Base-by-base conservation (phyloP, 2,113 vertebrate species). In the Lepisosteus osseus region DNA sequence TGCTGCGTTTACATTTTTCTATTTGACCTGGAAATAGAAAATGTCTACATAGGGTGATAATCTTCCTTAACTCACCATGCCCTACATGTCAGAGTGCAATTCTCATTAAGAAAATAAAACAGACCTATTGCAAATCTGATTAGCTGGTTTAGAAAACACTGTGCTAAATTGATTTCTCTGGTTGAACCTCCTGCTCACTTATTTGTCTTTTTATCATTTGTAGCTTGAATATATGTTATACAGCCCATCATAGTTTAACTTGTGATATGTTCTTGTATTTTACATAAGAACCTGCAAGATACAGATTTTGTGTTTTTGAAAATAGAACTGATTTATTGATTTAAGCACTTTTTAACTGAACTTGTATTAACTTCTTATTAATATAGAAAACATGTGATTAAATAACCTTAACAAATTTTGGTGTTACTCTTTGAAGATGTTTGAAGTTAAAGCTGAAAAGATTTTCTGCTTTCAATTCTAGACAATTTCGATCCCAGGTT, bases 131-230 rank as follows among this genome's bases (percentile, higher is more conserved):
- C 71, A 74, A 75, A 77, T 79, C 56, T 75, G 68, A 84, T 82
- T 71, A 81, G 57, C n/a, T 74, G 67, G 76, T 77, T 65, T 84
- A 80, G 69, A 79, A 83, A 76, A 64, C 75, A 71, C 66, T 45
- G 72, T 68, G 62, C 61, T 69, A 11, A 69, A 76, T 13, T 75
- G 70, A 80, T 77, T 75, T 13, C 29, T 61, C 15, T 82, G 70
- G 85, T 81, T 70, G 68, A 75, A 73, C 76, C 78, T 85, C 73
- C 69, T 67, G 70, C 71, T 62, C 59, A 74, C 64, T 61, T 54
- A 57, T 80, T 69, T 73, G 71, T 56, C 57, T 65, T 72, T 42
- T 69, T 70, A 80, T 78, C 64, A 61, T 56, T 67, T 61, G 68
- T 42, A 6, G 13, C 45, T 13, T 45, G 57, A 41, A 14, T 40